phyloP scores from a whole-genome alignment of 2,113 vertebrate genomes.

The Periophthalmus modestus region DNA sequence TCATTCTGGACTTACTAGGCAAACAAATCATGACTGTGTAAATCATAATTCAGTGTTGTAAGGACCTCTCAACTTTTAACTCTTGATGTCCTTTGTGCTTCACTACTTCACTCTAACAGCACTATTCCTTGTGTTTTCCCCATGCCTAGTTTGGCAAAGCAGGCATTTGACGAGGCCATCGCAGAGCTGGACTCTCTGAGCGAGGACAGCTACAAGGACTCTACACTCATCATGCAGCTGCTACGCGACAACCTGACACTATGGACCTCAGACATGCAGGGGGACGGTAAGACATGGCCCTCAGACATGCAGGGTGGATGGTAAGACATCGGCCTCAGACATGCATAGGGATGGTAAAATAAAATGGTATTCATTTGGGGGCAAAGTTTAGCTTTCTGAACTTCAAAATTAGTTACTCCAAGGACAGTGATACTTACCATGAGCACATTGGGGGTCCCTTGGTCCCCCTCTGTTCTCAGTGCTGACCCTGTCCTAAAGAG shows the following conservation, averaged over 20 bases:
- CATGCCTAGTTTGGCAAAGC: conserved; percentile 80
- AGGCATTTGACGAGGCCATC: conserved; percentile 95
- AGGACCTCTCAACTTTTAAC: no score
- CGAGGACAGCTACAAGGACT: conserved; percentile 99
- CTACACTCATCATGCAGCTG: conserved; percentile 99
- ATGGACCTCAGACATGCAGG: conserved; percentile 99
- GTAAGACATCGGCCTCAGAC: not conserved
- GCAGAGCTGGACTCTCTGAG: conserved; percentile 98
- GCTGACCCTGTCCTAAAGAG: conserved; percentile 34
- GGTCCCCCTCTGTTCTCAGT: conserved; percentile 19
- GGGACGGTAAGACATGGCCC: conserved; percentile 68
- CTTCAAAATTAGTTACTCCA: no score
- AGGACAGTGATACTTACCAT: not conserved
- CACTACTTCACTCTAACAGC: not conserved
- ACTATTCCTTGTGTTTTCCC: not conserved
- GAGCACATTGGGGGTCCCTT: conserved; percentile 15
- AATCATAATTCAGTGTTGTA: no score
- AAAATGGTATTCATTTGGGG: no score
- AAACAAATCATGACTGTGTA: no score
- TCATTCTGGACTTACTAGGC: no score
- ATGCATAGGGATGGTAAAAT: not conserved
- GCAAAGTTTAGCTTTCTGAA: not conserved
- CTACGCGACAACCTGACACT: conserved; percentile 99
- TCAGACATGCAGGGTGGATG: conserved; percentile 65
- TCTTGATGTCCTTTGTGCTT: not conserved